These are phyloP conservation scores for Pemphigus obesinymphae DNA, from an alignment of 1,140 invertebrate species.

Conservation along the genomic window DNA sequence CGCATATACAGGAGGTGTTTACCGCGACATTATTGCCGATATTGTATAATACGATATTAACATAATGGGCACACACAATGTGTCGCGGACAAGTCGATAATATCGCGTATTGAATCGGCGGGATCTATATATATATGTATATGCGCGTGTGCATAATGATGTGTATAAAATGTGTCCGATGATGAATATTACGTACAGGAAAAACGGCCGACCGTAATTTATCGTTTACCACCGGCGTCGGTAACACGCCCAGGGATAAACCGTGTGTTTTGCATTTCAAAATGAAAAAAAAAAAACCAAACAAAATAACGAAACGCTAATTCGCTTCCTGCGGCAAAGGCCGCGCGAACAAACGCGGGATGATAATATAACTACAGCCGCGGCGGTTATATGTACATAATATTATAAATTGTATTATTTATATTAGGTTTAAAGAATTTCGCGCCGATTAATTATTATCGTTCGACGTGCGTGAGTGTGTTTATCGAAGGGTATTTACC, in stretches of 20 bases:
- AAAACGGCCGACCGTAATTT: neutral
- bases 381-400: neutral
- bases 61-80: too few species aligned
- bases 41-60: neutral
- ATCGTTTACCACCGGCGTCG: neutral
- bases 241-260: constrained; percentile 13
- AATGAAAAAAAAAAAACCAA: neutral
- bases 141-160: neutral
- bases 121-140: neutral
- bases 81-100: neutral
- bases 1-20: neutral
- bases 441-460: neutral
- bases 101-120: neutral
- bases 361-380: neutral
- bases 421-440: too few species aligned
- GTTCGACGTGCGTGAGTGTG: too few species aligned
- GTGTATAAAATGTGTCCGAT: too few species aligned
- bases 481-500: too few species aligned
- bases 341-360: too few species aligned
- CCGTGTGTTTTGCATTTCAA: neutral
- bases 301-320: too few species aligned
- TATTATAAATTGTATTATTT: too few species aligned
- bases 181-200: neutral
- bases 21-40: neutral
- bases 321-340: neutral